Conservation (phyloP, 2,113 vertebrate genomes). For the Aramus guarauna region DNA sequence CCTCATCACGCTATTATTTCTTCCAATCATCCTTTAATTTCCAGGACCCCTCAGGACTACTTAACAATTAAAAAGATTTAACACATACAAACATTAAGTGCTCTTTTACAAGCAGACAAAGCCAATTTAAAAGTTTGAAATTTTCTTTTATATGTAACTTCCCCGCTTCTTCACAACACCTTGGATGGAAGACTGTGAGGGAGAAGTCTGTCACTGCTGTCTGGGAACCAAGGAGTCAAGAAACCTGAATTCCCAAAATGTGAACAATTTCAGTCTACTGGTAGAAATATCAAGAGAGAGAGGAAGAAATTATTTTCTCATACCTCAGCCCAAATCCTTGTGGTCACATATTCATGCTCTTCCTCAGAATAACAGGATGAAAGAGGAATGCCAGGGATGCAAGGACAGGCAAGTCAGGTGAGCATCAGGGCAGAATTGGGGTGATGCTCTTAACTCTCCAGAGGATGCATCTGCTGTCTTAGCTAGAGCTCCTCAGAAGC, state of each 20-base stretch:
- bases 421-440: background rate
- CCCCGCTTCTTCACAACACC: background rate
- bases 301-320: background rate
- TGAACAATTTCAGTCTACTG: background rate
- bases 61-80: slow-evolving; percentile 41
- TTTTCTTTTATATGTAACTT: background rate
- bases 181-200: background rate
- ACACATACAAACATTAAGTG: background rate
- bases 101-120: background rate
- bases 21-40: slow-evolving; percentile 51
- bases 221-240: background rate
- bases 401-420: background rate
- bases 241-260: background rate
- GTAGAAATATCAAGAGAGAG: background rate
- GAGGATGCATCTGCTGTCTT: background rate
- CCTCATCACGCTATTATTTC: slow-evolving; percentile 27
- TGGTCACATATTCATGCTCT: background rate
- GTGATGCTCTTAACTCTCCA: background rate
- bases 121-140: slow-evolving; percentile 4
- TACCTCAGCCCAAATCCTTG: background rate
- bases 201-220: background rate
- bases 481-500: background rate
- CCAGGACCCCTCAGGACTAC: background rate
- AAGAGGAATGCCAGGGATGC: background rate
- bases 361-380: background rate